Conservation (phyloP, 2,888 invertebrate genomes). For the Aproaerema taeniolella region DNA sequence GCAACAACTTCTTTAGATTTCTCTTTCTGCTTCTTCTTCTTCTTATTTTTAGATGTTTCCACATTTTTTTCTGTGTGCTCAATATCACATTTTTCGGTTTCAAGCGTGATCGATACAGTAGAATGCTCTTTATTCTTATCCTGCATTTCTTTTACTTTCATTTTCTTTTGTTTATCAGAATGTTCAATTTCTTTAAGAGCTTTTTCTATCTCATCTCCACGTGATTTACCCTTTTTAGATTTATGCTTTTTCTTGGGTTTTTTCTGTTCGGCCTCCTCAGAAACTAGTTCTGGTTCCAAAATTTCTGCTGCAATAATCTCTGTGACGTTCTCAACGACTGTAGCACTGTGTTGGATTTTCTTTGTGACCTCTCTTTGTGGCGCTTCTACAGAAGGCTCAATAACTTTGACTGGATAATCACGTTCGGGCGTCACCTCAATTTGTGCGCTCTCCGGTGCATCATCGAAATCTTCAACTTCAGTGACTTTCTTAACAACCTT, state of each 20-base stretch:
- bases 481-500: conserved; percentile 54
- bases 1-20: conserved; percentile 19
- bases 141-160: conserved; percentile 39
- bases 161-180: conserved; percentile 52
- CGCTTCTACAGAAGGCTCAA: conserved; percentile 14
- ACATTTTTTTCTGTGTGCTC: conserved; percentile 5
- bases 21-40: conserved; percentile 41
- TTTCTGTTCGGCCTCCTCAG: conserved; percentile 37
- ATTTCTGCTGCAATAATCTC: conserved; percentile 29
- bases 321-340: conserved; percentile 41
- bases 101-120: conserved; percentile 16
- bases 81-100: conserved; percentile 10
- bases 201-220: conserved; percentile 61
- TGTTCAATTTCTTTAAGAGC: conserved; percentile 68
- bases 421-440: background rate
- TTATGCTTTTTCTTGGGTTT: conserved; percentile 60
- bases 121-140: conserved; percentile 38
- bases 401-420: conserved; percentile 11
- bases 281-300: conserved; percentile 19
- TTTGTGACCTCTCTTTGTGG: conserved; percentile 33
- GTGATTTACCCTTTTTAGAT: conserved; percentile 46
- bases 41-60: conserved; percentile 27
- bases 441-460: conserved; percentile 31
- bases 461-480: conserved; percentile 64
- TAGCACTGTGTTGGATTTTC: conserved; percentile 49